A percentile compares a stretch with the other conserved stretches of the same genome.
These are phyloP conservation scores for Poecilobothrus nobilitatus DNA, from an alignment of 2,888 invertebrate genomes.

Conservation along the genomic window DNA sequence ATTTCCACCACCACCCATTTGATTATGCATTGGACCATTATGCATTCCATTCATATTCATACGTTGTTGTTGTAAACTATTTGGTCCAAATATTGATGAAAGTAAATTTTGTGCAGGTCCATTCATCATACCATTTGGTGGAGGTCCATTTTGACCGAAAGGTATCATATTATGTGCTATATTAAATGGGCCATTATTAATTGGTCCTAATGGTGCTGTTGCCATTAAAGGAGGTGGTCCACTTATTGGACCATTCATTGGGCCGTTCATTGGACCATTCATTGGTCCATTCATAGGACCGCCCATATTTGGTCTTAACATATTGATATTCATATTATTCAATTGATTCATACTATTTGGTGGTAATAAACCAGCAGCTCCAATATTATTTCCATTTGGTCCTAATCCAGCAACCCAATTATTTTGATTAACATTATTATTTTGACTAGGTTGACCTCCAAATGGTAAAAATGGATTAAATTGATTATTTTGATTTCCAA, in stretches of 20 bases:
- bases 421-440: constrained; percentile 9
- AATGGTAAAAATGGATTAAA: constrained; percentile 40
- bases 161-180: constrained; percentile 10
- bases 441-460: constrained; percentile 19
- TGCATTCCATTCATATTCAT: constrained; percentile 18
- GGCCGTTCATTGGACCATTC: constrained; percentile 12
- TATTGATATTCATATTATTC: not conserved
- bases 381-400: not conserved
- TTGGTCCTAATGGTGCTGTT: constrained; percentile 17
- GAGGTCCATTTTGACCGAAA: constrained; percentile 24
- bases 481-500: constrained; percentile 26
- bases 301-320: not conserved
- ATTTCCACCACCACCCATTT: not conserved
- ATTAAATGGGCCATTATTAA: constrained; percentile 13
- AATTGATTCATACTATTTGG: not conserved
- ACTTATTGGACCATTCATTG: constrained; percentile 20
- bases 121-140: constrained; percentile 25
- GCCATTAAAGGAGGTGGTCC: constrained; percentile 20
- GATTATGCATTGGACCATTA: constrained; percentile 13
- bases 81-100: not conserved
- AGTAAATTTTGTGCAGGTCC: not conserved
- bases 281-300: not conserved
- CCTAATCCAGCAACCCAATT: constrained; percentile 20
- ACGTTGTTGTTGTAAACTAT: not conserved
- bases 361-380: not conserved